These are phyloP conservation scores for Amblyopsis rosae DNA, from an alignment of 2,113 vertebrate genomes.

Conservation along the genomic window DNA sequence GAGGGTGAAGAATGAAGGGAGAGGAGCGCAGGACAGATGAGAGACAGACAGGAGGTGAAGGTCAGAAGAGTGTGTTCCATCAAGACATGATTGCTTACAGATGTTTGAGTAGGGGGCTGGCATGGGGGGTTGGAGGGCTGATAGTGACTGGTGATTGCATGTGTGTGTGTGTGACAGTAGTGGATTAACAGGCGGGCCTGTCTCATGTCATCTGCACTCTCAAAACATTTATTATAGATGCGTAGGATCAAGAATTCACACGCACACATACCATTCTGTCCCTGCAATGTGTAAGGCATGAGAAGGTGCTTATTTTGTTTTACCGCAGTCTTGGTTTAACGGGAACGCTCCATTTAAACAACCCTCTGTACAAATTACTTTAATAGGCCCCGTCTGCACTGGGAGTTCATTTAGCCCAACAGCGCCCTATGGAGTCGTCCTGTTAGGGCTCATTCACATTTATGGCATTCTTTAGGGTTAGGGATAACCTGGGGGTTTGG, in stretches of 20 bases:
- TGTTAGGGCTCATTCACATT: slow-evolving; percentile 40
- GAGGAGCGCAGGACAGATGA: slow-evolving; percentile 12
- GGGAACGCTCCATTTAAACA: slow-evolving; percentile 65
- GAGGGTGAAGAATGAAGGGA: background rate
- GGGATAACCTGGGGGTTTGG: slow-evolving; percentile 11
- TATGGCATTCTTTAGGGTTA: slow-evolving; percentile 47
- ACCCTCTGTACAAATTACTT: slow-evolving; percentile 60
- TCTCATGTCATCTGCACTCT: slow-evolving; percentile 51
- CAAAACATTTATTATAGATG: slow-evolving; percentile 44
- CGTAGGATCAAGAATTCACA: slow-evolving; percentile 10
- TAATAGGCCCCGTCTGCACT: slow-evolving; percentile 58
- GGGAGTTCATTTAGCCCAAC: slow-evolving; percentile 58
- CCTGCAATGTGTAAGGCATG: slow-evolving; percentile 50
- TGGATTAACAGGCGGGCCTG: slow-evolving; percentile 4
- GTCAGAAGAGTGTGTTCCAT: slow-evolving; percentile 52
- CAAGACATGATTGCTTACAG: slow-evolving; percentile 65
- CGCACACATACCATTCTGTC: slow-evolving; percentile 7
- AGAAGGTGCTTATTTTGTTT: slow-evolving; percentile 58
- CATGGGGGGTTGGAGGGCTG: slow-evolving; percentile 27
- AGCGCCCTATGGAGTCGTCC: slow-evolving; percentile 41
- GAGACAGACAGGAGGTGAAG: slow-evolving; percentile 21
- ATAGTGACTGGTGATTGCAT: slow-evolving; percentile 35
- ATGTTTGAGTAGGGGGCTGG: slow-evolving; percentile 49
- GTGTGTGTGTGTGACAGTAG: slow-evolving; percentile 5
- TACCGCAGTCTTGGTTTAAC: slow-evolving; percentile 64